Evolutionary conservation across 2,797 vertebrate species (phyloP).

Genomic region (Apogon hyalosoma): DNA sequence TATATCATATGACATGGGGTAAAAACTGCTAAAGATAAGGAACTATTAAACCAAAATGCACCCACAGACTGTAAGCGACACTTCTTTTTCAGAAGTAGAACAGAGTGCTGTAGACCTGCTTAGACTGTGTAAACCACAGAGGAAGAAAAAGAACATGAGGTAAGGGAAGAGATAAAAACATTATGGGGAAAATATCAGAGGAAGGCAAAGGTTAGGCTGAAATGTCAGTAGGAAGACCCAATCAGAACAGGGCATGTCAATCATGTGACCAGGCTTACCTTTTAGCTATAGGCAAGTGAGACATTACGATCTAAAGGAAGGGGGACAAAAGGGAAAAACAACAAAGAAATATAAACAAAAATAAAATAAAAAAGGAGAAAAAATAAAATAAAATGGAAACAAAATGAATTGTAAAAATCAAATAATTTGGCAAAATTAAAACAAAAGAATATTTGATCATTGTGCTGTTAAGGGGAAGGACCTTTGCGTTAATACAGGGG

Average conservation of each 20-base stretch:
- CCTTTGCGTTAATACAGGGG: constrained; percentile 43
- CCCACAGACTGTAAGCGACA: constrained; percentile 48
- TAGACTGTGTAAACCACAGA: constrained; percentile 65
- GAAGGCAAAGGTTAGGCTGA: constrained; percentile 48
- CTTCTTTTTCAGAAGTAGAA: constrained; percentile 36
- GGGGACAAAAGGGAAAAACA: constrained; percentile 45
- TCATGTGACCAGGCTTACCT: constrained; percentile 94
- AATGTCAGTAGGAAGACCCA: constrained; percentile 67
- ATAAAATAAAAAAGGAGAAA: constrained; percentile 38
- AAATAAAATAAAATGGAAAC: constrained; percentile 14
- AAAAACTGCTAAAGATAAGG: too few species aligned
- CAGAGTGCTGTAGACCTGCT: constrained; percentile 84
- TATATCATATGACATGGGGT: not conserved
- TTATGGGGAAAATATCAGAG: constrained; percentile 25
- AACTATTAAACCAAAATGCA: constrained; percentile 28
- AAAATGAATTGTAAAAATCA: constrained; percentile 47
- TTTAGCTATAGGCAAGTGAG: constrained; percentile 97
- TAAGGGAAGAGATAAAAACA: constrained; percentile 24
- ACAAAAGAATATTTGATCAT: constrained; percentile 67
- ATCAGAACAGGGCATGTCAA: constrained; percentile 66
- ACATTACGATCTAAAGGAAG: constrained; percentile 98
- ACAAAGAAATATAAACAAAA: constrained; percentile 23
- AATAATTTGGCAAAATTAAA: constrained; percentile 31
- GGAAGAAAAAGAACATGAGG: constrained; percentile 67
- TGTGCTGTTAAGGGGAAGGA: constrained; percentile 56